A percentile compares a stretch with the other conserved stretches of the same genome.
Evolutionary conservation across 2,888 invertebrate species (phyloP).

Genomic region (Atherix ibis): DNA sequence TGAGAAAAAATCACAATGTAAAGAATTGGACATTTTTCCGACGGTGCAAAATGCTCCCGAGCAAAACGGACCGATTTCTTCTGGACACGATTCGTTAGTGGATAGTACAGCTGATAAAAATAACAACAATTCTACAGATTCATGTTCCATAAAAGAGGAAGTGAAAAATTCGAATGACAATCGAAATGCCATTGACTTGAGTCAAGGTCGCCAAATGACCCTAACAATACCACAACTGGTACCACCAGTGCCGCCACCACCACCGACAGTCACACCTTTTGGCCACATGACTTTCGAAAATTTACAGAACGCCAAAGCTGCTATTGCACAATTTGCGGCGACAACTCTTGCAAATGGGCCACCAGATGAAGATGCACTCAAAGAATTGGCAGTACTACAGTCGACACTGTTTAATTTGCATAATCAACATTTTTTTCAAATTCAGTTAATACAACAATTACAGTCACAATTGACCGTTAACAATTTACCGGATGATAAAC

Average conservation of each 20-base stretch:
- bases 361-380: conserved; percentile 58
- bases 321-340: conserved; percentile 80
- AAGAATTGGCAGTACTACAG: conserved; percentile 75
- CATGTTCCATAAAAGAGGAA: too few species aligned
- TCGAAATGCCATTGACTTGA: too few species aligned
- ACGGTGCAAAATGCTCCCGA: too few species aligned
- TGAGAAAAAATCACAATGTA: too few species aligned
- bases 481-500: conserved; percentile 4
- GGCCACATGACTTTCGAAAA: conserved; percentile 88
- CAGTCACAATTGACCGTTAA: conserved; percentile 58
- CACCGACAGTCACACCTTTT: conserved; percentile 34
- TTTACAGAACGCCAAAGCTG: conserved; percentile 68
- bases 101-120: too few species aligned
- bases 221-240: too few species aligned
- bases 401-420: conserved; percentile 85
- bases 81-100: too few species aligned
- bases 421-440: conserved; percentile 88
- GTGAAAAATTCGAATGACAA: too few species aligned
- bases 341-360: conserved; percentile 66
- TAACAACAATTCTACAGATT: too few species aligned
- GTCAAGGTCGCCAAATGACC: too few species aligned
- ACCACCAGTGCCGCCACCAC: conserved; percentile 10
- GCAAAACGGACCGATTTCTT: too few species aligned
- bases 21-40: too few species aligned
- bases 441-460: conserved; percentile 85